Evolutionary conservation across 2,888 invertebrate species (phyloP), one percentile per base, ranked within the genome.

Genomic region (Melinopterus prodromus): DNA sequence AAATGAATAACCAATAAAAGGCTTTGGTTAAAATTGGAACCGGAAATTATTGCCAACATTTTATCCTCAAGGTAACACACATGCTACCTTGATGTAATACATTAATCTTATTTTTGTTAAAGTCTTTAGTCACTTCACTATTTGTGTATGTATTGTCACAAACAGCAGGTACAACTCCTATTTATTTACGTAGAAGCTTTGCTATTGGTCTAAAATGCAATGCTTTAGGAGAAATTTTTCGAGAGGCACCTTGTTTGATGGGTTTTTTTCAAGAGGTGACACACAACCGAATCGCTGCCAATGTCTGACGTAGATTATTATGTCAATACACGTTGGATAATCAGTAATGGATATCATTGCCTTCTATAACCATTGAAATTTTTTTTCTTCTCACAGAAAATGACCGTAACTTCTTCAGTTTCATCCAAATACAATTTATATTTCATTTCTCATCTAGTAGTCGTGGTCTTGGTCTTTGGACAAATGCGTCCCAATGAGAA

Each of bases 1-100:
- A 79, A 70, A 69, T 77, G 76, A 71, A 76, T 76, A 77, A 72
- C 80, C 80, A 80, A 80, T 80, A 80, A 79, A 75, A 53, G 75
- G 72, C 79, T 76, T 77, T 36, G 72, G 77, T 74, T 80, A 79
- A 80, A 79, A 77, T 78, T 38, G 79, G 78, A 53, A 75, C 16
- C 70, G 37, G 16, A 80, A 77, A 77, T 77, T 77, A 79, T 71
- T 80, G 80, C 80, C 80, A 80, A 80, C 72, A 75, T 70, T 77
- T 77, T 77, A 37, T 12, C 16, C 72, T 80, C 80, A 80, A 80
- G 80, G 80, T 74, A n/a, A 35, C 7, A 14, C 70, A 77, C 35
- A 26, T 77, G 36, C 14, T 70, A 15, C 36, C 37, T n/a, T 75
- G 16, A 9, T 53, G 37, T 76, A 16, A 70, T 14, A 35, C 35